Evolutionary conservation across 2,797 vertebrate species (phyloP).

Genomic region (Balearica regulorum): DNA sequence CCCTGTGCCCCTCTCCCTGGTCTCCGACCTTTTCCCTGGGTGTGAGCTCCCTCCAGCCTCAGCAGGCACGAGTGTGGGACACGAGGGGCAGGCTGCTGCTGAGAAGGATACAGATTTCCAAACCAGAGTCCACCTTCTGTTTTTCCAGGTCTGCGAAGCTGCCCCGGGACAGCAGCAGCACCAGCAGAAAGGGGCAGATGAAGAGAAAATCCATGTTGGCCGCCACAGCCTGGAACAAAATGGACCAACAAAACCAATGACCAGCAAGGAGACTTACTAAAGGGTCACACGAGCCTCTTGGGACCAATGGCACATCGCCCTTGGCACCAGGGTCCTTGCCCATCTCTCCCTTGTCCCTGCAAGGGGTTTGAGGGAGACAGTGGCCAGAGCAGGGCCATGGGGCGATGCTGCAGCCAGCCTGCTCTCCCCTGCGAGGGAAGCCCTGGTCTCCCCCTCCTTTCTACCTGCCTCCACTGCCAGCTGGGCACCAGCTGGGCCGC

Average conservation of each 20-base stretch:
- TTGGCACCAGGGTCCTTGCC: neutral
- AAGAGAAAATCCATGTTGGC: conserved; percentile 80
- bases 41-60: neutral
- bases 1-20: neutral
- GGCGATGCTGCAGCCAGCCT: neutral
- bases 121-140: conserved; percentile 81
- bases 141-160: conserved; percentile 73
- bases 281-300: neutral
- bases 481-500: neutral
- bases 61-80: fast-evolving
- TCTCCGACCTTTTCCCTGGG: neutral
- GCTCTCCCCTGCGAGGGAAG: neutral
- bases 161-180: conserved; percentile 64
- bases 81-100: neutral
- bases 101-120: conserved; percentile 96
- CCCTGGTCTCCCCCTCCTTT: neutral
- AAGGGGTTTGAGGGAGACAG: neutral
- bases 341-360: neutral
- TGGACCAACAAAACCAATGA: neutral
- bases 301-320: fast-evolving
- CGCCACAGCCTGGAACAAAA: conserved; percentile 13
- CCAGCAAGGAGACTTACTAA: neutral
- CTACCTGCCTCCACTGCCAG: neutral
- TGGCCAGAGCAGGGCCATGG: neutral
- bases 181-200: conserved; percentile 75